Conservation (phyloP, 1,140 invertebrate genomes). For the Latrodectus geometricus region DNA sequence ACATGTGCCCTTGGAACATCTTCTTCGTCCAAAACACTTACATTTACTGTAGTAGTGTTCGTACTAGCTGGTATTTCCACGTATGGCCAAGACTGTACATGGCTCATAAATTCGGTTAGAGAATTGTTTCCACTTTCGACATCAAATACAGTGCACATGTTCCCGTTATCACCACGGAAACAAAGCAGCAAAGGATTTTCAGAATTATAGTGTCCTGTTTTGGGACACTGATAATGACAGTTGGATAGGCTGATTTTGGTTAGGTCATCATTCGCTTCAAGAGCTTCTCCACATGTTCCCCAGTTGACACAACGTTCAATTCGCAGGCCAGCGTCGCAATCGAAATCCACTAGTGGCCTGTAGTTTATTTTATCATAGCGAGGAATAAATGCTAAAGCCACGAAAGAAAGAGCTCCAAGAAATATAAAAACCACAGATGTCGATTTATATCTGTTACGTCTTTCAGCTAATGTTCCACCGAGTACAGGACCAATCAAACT, state of each 20-base stretch:
- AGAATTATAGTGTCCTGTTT: constrained; percentile 23
- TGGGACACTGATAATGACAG: constrained; percentile 63
- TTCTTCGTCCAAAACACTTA: constrained; percentile 7
- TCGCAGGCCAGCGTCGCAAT: constrained; percentile 61
- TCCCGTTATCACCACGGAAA: constrained; percentile 49
- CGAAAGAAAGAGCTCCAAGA: constrained; percentile 55
- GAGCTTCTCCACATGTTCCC: constrained; percentile 61
- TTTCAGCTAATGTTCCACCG: constrained; percentile 63
- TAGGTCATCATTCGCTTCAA: constrained; percentile 47
- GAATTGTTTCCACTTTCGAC: constrained; percentile 36
- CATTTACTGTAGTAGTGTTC: neutral
- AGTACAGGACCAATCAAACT: constrained; percentile 62
- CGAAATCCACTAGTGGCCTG: constrained; percentile 62
- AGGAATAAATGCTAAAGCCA: constrained; percentile 64
- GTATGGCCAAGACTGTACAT: constrained; percentile 62
- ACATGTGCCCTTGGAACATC: constrained; percentile 39
- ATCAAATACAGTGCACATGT: constrained; percentile 61
- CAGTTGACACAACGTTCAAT: constrained; percentile 64
- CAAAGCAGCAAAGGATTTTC: constrained; percentile 64
- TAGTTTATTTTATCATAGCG: constrained; percentile 58
- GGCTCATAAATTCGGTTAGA: constrained; percentile 62
- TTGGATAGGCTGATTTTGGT: constrained; percentile 62
- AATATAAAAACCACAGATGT: constrained; percentile 55
- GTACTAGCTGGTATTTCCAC: constrained; percentile 43
- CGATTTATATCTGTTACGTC: constrained; percentile 58